Base-by-base conservation (phyloP, 2,888 invertebrate species). In the Hetaerina titia region DNA sequence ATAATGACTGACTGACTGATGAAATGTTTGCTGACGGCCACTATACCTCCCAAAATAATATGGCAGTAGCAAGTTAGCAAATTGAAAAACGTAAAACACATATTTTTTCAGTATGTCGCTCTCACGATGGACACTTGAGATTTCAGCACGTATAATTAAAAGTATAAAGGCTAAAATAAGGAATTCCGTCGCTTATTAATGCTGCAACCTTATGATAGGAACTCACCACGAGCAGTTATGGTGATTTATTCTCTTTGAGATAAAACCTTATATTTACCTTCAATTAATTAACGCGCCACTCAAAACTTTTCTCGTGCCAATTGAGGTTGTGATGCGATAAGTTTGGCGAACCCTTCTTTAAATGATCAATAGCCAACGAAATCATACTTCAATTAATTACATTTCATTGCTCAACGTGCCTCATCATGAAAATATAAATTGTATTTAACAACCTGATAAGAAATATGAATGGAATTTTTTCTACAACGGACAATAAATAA, bases 371-470 rank as follows among this genome's bases (percentile, higher is more conserved):
- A 81, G 81, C 31, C 69, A 15, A 22, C 31, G 31, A n/a, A 69
- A n/a, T 19, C n/a, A 69, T 69, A 81, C 81, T 81, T 81, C 81
- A 81, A 81, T 81, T 31, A 81, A 81, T 81, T 25, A 81, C 25
- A 81, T 25, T 81, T 81, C 81, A 81, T 31, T 81, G 81, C 31
- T 25, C 81, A 31, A 31, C 19, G 31, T 81, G 11, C 13, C 81
- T 31, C 25, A 31, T 31, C 11, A 13, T 81, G 81, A 81, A 31
- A 81, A 31, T 15, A 69, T 5, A 69, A 69, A 69, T 25, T 81
- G 81, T 6, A 81, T 81, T 31, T 81, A 31, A 31, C 31, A 7
- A 15, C 31, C 31, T 11, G 13, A 81, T 25, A 15, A 13, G 0
- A 11, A 81, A n/a, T 31, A 25, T 1, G 6, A 81, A 31, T 31